These are phyloP conservation scores for Strigops habroptila DNA, from an alignment of 2,113 vertebrate species.

Conservation along the genomic window DNA sequence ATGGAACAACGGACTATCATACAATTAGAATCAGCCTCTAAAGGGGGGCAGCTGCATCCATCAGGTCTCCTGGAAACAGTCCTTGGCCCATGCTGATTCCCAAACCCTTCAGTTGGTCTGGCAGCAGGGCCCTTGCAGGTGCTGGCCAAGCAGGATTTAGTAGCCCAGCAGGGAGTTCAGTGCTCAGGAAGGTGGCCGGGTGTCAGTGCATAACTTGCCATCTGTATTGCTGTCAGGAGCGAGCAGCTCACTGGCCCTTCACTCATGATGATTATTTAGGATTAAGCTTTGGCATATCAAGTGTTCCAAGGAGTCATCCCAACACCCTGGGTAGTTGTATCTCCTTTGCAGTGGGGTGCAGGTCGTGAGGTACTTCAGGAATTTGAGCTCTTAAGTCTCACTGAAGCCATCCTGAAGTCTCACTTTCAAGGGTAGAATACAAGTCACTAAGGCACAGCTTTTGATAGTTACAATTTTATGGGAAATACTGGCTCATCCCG, in stretches of 20 bases:
- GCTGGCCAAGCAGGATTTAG: neutral
- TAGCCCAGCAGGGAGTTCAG: neutral
- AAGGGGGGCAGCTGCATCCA: neutral
- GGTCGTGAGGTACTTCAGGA: neutral
- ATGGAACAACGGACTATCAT: neutral
- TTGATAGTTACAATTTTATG: neutral
- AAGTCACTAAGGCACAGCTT: neutral
- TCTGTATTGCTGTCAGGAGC: neutral
- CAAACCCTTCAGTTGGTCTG: neutral
- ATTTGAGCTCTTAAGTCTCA: neutral
- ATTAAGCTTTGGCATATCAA: neutral
- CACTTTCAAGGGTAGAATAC: neutral
- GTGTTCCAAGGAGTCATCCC: neutral
- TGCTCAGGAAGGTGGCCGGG: neutral
- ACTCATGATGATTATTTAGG: rapidly evolving
- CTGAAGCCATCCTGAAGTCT: neutral
- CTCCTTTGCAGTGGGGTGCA: neutral
- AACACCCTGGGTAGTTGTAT: neutral
- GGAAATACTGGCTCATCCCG: neutral
- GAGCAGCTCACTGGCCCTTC: neutral
- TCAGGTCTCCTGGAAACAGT: neutral
- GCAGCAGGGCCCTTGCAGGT: neutral
- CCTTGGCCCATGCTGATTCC: neutral
- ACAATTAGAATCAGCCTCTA: neutral
- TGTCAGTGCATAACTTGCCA: neutral